Evolutionary conservation across 1,140 invertebrate genomes (phyloP).

Genomic region (Drosophila takahashii): DNA sequence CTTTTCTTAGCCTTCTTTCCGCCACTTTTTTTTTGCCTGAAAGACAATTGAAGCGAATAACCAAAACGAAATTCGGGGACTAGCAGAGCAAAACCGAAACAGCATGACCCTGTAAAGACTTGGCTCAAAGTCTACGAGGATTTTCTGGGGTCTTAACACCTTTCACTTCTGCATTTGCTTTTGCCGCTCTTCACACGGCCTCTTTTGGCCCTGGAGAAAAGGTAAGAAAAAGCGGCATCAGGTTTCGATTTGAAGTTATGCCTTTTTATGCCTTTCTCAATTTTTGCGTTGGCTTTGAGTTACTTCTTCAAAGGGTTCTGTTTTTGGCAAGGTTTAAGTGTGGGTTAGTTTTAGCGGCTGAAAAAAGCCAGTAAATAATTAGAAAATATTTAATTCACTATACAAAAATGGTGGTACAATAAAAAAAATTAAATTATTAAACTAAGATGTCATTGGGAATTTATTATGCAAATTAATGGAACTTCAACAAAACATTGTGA

Average conservation of each 20-base stretch:
- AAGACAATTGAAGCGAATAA: slow-evolving; percentile 6
- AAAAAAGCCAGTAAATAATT: too few relatives aligned
- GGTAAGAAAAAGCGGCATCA: not conserved
- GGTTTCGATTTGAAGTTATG: slow-evolving; percentile 1
- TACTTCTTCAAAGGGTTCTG: not conserved
- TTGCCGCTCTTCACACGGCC: slow-evolving; percentile 15
- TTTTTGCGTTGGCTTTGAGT: slow-evolving; percentile 5
- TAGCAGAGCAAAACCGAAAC: slow-evolving; percentile 36
- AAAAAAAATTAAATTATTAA: too few relatives aligned
- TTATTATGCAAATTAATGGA: not conserved
- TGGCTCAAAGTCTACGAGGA: slow-evolving; percentile 52
- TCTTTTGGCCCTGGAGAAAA: not conserved
- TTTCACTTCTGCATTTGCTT: slow-evolving; percentile 37
- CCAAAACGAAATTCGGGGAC: slow-evolving; percentile 28
- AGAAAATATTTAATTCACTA: not conserved
- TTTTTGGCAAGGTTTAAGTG: not conserved
- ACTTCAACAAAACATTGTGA: not conserved
- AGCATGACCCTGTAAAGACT: slow-evolving; percentile 49
- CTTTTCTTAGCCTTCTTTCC: slow-evolving; percentile 8
- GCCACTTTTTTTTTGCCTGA: slow-evolving; percentile 8
- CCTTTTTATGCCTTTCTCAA: not conserved
- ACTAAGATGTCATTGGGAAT: not conserved
- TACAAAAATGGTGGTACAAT: not conserved
- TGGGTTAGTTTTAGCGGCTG: too few relatives aligned
- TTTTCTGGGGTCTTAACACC: slow-evolving; percentile 53